Base-by-base conservation (phyloP, 1,140 invertebrate genomes). In the Hyphantria cunea region DNA sequence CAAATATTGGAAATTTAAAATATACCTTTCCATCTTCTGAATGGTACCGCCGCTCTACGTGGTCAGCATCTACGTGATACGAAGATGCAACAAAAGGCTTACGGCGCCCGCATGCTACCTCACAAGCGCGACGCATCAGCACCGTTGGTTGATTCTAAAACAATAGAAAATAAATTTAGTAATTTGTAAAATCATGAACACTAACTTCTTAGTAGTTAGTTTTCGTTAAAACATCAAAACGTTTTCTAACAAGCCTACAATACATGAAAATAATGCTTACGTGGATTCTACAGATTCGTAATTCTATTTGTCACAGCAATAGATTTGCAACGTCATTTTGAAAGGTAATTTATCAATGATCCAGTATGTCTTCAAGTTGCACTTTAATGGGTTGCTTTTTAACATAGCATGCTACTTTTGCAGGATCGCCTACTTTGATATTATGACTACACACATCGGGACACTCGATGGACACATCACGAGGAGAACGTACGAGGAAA, bases 61-160 rank as follows among this genome's bases (percentile, higher is more conserved):
- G 66, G 44, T 76, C 64, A 2, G 74, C 34, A 37, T 84, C 79
- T 0, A 74, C 62, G 14, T 66, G 45, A 45, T 73, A 80, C 0
- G 74, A 73, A 3, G 81, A 75, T 14, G 59, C 54, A 0, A 80
- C 76, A 47, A 82, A 84, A 25, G 84, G 82, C 37, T 80, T 84
- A 8, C 74, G 67, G 4, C 82, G 70, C 5, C 84, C 83, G n/a
- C 82, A 74, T 6, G 86, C 86, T 12, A 89, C 80, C 51, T 89
- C 84, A 58, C 84, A 89, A 32, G 84, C 86, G 0, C 86, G 79
- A 12, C 76, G 78, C 78, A 78, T 82, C 54, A 89, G 70, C 56
- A 78, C 56, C 47, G 84, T 86, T 0, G 85, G 80, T 58, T 89
- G 86, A 48, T 84, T 85, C 82, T 86, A 72, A 10, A 88, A 85